A percentile compares a stretch with the other conserved stretches of the same genome.
Conservation (phyloP, 2,888 invertebrate species). For the Apeira syringaria region DNA sequence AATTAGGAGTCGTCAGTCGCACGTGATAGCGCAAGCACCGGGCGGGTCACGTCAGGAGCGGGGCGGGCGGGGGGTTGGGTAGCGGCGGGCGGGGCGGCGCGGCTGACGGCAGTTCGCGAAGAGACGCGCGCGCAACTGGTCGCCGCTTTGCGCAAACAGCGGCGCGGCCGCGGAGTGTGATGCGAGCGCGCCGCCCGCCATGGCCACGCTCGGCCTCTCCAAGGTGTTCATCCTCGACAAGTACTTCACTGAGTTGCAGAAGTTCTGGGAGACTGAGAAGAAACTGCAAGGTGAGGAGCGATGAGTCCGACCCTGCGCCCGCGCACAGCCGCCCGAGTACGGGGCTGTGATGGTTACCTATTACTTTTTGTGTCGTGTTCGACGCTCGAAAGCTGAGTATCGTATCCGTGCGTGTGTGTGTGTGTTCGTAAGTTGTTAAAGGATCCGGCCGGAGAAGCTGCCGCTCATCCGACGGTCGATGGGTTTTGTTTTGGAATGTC, state of each 20-base stretch:
- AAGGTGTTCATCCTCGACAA: conserved; percentile 99
- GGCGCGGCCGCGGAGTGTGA: conserved; percentile 61
- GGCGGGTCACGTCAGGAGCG: conserved; percentile 17
- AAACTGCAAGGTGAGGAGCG: conserved; percentile 93
- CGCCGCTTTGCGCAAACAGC: conserved; percentile 44
- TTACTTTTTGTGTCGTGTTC: conserved; percentile 46
- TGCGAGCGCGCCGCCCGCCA: conserved; percentile 81
- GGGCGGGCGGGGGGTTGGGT: conserved; percentile 20
- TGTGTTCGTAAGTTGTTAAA: conserved; percentile 26
- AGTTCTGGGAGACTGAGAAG: conserved; percentile 98
- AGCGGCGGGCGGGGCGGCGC: conserved; percentile 19
- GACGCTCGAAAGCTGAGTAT: conserved; percentile 43
- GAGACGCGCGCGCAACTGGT: conserved; percentile 55
- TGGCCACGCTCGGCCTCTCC: conserved; percentile 98
- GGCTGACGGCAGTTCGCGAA: conserved; percentile 40
- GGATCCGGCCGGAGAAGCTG: conserved; percentile 16
- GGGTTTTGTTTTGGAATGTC: conserved; percentile 22
- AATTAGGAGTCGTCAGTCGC: conserved; percentile 45
- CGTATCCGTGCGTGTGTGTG: conserved; percentile 29
- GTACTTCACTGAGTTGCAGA: conserved; percentile 97
- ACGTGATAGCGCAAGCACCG: conserved; percentile 37
- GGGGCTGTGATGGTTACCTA: conserved; percentile 1
- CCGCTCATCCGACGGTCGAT: conserved; percentile 15
- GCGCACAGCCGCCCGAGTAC: conserved; percentile 17
- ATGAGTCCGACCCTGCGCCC: conserved; percentile 20